Conservation (phyloP, 2,888 invertebrate genomes). For the Amblyteles armatorius region DNA sequence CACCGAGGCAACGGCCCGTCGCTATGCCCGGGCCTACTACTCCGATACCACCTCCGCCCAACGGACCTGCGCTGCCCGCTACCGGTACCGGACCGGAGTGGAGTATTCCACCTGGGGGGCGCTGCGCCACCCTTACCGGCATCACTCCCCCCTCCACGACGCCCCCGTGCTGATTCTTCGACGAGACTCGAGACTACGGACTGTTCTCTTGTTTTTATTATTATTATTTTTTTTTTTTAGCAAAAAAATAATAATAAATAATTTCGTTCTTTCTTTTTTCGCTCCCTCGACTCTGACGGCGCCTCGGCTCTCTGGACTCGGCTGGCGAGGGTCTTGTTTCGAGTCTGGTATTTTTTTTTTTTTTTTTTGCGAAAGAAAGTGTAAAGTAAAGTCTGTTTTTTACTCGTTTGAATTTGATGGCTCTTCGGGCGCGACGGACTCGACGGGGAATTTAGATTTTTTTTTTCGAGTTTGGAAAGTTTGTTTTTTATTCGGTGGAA, state of each 20-base stretch:
- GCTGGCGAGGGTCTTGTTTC: neutral
- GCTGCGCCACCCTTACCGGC: conserved; percentile 87
- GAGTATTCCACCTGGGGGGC: conserved; percentile 88
- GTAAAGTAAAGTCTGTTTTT: too few relatives aligned
- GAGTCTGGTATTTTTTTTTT: neutral
- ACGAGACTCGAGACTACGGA: conserved; percentile 58
- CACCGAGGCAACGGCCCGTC: conserved; percentile 87
- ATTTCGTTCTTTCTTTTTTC: neutral
- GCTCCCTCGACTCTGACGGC: neutral
- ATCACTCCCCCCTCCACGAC: conserved; percentile 85
- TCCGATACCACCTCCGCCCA: conserved; percentile 82
- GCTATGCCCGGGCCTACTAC: conserved; percentile 84
- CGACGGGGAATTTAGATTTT: too few relatives aligned
- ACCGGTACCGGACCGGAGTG: conserved; percentile 87
- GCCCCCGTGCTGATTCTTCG: conserved; percentile 76
- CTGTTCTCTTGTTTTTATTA: conserved; percentile 18
- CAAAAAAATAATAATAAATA: neutral
- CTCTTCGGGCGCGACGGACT: too few relatives aligned
- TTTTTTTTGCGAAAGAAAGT: neutral
- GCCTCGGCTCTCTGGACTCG: neutral
- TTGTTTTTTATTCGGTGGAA: neutral
- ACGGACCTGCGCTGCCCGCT: conserved; percentile 88
- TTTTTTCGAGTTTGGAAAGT: neutral
- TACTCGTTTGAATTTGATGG: too few relatives aligned
- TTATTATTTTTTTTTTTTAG: neutral